A percentile compares a stretch with the other conserved stretches of the same genome.
Conservation (phyloP, 2,888 invertebrate genomes). For the Sarcophaga subvicina region DNA sequence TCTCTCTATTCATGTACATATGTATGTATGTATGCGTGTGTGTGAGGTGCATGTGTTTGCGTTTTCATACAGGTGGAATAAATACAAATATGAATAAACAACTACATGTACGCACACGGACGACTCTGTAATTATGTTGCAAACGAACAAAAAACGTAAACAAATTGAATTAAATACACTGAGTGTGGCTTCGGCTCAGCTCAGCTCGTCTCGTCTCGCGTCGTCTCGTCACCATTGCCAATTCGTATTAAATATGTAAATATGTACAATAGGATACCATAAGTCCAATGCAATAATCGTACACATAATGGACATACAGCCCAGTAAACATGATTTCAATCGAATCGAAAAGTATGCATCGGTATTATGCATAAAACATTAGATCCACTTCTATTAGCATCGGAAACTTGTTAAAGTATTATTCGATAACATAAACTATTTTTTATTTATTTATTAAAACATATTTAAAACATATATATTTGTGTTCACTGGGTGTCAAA, state of each 20-base stretch:
- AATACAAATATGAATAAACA: not conserved
- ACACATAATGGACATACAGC: no score
- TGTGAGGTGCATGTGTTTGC: not conserved
- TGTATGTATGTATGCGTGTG: not conserved
- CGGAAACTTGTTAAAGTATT: no score
- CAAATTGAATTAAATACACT: slow-evolving; percentile 52
- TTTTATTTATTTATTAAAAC: no score
- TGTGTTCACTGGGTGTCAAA: no score
- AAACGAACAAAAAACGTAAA: slow-evolving; percentile 23
- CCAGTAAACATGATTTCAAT: no score
- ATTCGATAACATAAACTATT: no score
- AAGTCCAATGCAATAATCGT: not conserved
- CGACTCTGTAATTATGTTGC: slow-evolving; percentile 40
- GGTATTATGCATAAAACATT: no score
- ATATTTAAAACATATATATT: no score
- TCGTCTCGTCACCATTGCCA: not conserved
- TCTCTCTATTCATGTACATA: not conserved
- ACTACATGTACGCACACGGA: not conserved
- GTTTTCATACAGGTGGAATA: no score
- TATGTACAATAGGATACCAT: not conserved
- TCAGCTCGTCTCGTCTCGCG: no score
- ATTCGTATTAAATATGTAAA: not conserved
- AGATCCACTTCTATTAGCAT: no score
- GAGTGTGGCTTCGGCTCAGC: not conserved
- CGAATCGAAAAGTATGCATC: no score